These are phyloP conservation scores for Drosophila eugracilis DNA, from an alignment of 1,140 invertebrate genomes.

Conservation along the genomic window DNA sequence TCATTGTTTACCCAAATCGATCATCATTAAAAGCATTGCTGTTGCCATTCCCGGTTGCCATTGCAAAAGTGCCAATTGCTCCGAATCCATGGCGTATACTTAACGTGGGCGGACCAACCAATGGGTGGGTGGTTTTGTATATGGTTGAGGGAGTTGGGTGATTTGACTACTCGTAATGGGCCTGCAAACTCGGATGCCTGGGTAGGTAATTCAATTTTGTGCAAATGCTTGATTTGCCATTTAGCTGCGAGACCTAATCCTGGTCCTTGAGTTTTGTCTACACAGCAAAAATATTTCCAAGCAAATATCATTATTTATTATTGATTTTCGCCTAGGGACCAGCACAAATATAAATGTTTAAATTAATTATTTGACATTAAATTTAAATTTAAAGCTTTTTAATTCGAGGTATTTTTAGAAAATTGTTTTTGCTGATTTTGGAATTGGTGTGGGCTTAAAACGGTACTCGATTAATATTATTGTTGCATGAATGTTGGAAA, in stretches of 20 bases:
- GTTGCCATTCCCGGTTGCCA: slow-evolving; percentile 35
- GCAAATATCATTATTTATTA: background rate
- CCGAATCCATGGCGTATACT: slow-evolving; percentile 72
- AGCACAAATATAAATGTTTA: background rate
- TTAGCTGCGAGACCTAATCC: slow-evolving; percentile 42
- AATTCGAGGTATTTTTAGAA: too few species aligned
- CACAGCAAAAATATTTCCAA: background rate
- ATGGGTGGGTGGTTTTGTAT: slow-evolving; percentile 2
- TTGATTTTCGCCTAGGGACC: background rate
- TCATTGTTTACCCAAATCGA: slow-evolving; percentile 81
- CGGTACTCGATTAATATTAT: too few species aligned
- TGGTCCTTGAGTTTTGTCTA: slow-evolving; percentile 11
- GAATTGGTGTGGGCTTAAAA: too few species aligned
- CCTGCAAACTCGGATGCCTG: slow-evolving; percentile 48
- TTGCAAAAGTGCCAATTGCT: slow-evolving; percentile 72
- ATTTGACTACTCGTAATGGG: slow-evolving; percentile 9
- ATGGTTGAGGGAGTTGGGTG: slow-evolving; percentile 4
- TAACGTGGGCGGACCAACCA: slow-evolving; percentile 40
- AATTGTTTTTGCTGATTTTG: too few species aligned
- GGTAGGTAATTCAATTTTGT: slow-evolving; percentile 72
- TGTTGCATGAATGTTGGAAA: too few species aligned
- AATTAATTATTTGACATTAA: background rate
- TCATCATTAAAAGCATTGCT: slow-evolving; percentile 79
- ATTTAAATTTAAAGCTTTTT: too few species aligned
- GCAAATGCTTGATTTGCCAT: slow-evolving; percentile 68